Conservation (phyloP, 2,888 invertebrate genomes). For the Idaea biselata region DNA sequence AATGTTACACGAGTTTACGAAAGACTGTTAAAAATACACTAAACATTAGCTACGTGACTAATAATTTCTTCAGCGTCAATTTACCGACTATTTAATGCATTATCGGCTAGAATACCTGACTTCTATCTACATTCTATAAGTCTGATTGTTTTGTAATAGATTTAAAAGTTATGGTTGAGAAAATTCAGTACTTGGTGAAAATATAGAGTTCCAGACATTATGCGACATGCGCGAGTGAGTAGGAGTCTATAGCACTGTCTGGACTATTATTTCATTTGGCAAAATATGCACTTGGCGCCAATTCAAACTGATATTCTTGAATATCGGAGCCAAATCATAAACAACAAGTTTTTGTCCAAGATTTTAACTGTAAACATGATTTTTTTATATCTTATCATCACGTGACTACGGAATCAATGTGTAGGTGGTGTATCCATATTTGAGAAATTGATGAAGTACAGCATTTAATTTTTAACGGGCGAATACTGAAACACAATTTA, state of each 20-base stretch:
- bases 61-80: slow-evolving; percentile 37
- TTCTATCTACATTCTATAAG: not conserved
- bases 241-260: slow-evolving; percentile 54
- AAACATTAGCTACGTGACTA: slow-evolving; percentile 30
- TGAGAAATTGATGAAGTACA: not conserved
- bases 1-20: not conserved
- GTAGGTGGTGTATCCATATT: slow-evolving; percentile 6
- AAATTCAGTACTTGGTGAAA: slow-evolving; percentile 5
- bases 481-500: not conserved
- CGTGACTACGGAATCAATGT: slow-evolving; percentile 8
- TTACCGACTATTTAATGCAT: slow-evolving; percentile 28
- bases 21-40: not conserved
- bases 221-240: slow-evolving; percentile 37
- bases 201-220: slow-evolving; percentile 36
- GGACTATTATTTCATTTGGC: slow-evolving; percentile 67
- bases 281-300: slow-evolving; percentile 68
- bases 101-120: slow-evolving; percentile 16
- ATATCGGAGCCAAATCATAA: slow-evolving; percentile 55
- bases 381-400: slow-evolving; percentile 16
- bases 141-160: not conserved
- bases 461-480: not conserved
- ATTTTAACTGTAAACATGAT: slow-evolving; percentile 30
- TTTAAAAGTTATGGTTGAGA: not conserved
- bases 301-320: slow-evolving; percentile 58
- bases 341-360: slow-evolving; percentile 45